A percentile compares a stretch with the other conserved stretches of the same genome.
Evolutionary conservation across 2,797 vertebrate genomes (phyloP).

Genomic region (Pelochelys cantorii): DNA sequence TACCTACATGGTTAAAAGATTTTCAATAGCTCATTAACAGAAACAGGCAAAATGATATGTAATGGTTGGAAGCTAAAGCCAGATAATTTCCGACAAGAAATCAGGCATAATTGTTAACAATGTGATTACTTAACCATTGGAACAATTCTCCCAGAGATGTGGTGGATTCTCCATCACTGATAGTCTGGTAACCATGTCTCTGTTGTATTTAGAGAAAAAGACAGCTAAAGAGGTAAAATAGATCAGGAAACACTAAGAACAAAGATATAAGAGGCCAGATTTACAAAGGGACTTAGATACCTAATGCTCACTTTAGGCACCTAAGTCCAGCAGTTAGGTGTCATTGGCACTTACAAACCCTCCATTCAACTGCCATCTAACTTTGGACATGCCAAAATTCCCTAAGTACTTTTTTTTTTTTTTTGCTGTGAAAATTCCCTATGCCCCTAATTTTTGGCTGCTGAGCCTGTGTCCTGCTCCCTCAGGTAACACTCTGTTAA

Average conservation of each 20-base stretch:
- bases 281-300: background rate
- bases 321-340: background rate
- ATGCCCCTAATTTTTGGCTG: no score
- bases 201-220: background rate
- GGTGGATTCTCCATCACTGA: background rate
- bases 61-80: background rate
- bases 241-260: background rate
- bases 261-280: background rate
- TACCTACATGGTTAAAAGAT: background rate
- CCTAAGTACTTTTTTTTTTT: background rate
- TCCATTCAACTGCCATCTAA: background rate
- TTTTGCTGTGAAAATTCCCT: background rate
- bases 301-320: background rate
- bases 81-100: background rate
- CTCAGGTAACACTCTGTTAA: no score
- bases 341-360: background rate
- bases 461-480: no score
- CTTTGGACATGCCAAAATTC: background rate
- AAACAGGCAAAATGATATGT: background rate
- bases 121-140: background rate
- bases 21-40: background rate
- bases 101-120: background rate
- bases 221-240: background rate
- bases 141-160: background rate
- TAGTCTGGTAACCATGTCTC: background rate